Base-by-base conservation (phyloP, 1,140 invertebrate genomes). In the Lucilia cuprina region DNA sequence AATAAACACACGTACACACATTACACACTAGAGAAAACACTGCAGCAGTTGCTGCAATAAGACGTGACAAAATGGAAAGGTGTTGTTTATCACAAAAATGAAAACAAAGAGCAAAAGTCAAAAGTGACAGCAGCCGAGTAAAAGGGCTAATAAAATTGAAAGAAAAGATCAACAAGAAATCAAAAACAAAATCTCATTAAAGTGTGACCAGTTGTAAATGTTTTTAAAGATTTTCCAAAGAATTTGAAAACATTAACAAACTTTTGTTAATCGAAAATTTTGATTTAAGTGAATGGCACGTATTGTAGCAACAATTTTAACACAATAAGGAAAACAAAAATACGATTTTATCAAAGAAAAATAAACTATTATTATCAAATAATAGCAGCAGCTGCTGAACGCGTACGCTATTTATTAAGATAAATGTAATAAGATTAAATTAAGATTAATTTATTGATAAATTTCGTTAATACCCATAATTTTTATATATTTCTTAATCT, bases 171-270 rank as follows among this genome's bases (percentile, higher is more conserved):
- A 80, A 80, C n/a, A 50, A 80, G 19, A 80, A 80, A 47, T 41
- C 41, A 77, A 80, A 41, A 80, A 78, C 35, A 78, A 49, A 80
- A 80, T 50, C n/a, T 13, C 13, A 80, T 80, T 80, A 50, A 80
- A 80, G 41, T 50, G 77, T 80, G 77, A 80, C 77, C 41, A 78
- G 9, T 21, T 19, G 25, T 30, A 5, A 65, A 65, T 65, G 55
- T 65, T 70, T 70, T 4, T 25, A 70, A 5, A 70, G 17, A 70
- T 70, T 70, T 70, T 70, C 19, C 17, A 70, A 19, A 70, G 65
- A 21, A 70, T 21, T 41, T 70, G 14, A 3, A 30, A 30, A 30
- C 1, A 30, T 70, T 70, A 21, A 70, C 13, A 55, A 12, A 7
- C 50, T 55, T 55, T 55, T 55, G 50, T 55, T 55, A 55, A 55